Percentiles rank a stretch among this genome's conserved stretches.
Evolutionary conservation across 37 sponge, comb jelly and placozoan species (phyloP).

Genomic region (Geodia barretti): DNA sequence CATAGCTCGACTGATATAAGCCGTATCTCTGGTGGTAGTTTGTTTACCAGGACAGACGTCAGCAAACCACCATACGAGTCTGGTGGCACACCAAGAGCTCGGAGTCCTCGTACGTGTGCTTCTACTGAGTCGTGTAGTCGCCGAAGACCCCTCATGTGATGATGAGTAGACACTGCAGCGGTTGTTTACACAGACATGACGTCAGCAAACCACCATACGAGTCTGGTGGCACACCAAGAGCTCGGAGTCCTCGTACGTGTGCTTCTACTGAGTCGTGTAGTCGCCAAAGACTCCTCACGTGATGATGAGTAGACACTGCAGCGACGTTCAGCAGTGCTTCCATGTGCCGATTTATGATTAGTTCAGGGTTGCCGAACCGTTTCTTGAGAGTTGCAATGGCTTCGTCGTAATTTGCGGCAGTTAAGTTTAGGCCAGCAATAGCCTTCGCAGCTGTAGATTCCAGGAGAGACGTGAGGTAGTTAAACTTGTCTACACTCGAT

Average conservation of each 20-base stretch:
- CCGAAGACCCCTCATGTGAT: constrained; percentile 2
- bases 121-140: constrained; percentile 13
- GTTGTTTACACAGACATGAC: constrained; percentile 10
- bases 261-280: constrained; percentile 35
- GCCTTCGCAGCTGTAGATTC: constrained; percentile 19
- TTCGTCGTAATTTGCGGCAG: constrained; percentile 14
- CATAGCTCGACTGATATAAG: constrained; percentile 8
- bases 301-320: neutral
- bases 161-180: neutral
- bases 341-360: constrained; percentile 23
- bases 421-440: constrained; percentile 11
- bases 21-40: constrained; percentile 10
- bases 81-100: constrained; percentile 9
- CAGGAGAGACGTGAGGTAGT: constrained; percentile 10
- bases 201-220: constrained; percentile 24
- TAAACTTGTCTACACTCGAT: constrained; percentile 14
- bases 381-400: constrained; percentile 13
- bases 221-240: constrained; percentile 3
- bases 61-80: constrained; percentile 6
- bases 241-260: constrained; percentile 8
- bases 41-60: constrained; percentile 6
- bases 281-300: constrained; percentile 14
- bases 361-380: constrained; percentile 20
- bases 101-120: neutral
- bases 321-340: neutral